These are phyloP conservation scores for Thereuonema tuberculata DNA, from an alignment of 1,140 invertebrate genomes.

Conservation along the genomic window DNA sequence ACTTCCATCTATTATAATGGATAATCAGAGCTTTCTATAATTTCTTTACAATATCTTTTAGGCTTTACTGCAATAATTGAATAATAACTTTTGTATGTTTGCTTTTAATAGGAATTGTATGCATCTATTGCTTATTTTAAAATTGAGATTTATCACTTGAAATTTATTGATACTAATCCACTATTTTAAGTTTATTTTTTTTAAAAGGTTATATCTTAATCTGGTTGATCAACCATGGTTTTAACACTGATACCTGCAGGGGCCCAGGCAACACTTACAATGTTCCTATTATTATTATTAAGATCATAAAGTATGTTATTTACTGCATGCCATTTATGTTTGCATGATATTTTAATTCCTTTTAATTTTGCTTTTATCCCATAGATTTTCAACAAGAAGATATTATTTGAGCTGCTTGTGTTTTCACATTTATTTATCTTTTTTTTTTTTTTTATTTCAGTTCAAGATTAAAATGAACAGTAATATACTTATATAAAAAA, in stretches of 20 bases:
- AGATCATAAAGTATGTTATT: too few species aligned
- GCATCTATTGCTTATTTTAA: too few species aligned
- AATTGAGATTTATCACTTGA: too few species aligned
- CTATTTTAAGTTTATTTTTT: conserved; percentile 12
- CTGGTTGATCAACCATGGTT: background rate
- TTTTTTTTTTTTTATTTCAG: background rate
- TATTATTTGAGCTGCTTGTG: background rate
- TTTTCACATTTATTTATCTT: background rate
- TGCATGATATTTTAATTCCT: background rate
- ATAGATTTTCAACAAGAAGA: background rate
- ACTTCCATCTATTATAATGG: too few species aligned
- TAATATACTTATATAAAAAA: too few species aligned
- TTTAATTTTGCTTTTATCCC: background rate
- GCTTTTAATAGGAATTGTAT: too few species aligned
- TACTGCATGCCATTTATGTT: background rate
- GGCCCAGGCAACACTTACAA: background rate
- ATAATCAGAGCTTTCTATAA: too few species aligned
- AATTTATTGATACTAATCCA: too few species aligned
- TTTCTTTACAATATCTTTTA: too few species aligned
- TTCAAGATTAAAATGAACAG: too few species aligned
- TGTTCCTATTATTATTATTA: background rate
- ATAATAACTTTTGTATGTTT: too few species aligned
- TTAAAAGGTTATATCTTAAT: conserved; percentile 6
- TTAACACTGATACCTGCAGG: background rate
- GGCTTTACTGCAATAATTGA: too few species aligned